A percentile compares a stretch with the other conserved stretches of the same genome.
phyloP scores from a whole-genome alignment of 2,113 vertebrate genomes.

The Helogale parvula region DNA sequence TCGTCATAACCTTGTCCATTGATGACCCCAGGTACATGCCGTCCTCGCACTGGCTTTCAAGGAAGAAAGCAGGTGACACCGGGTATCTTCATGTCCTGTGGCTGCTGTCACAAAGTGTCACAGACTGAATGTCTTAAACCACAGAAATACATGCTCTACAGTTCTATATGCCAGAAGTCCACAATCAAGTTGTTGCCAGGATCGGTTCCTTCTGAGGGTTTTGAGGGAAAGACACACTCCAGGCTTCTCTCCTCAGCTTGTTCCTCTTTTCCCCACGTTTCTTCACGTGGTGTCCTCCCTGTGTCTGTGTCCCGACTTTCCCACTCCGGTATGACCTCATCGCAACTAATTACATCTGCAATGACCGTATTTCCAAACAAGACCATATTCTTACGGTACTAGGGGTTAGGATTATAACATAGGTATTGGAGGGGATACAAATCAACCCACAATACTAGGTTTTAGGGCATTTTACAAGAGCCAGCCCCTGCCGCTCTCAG shows the following conservation, averaged over 20 bases:
- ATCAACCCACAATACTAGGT: background rate
- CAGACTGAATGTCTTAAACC: background rate
- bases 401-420: background rate
- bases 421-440: background rate
- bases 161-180: background rate
- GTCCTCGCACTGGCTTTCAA: background rate
- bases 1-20: background rate
- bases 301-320: background rate
- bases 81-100: background rate
- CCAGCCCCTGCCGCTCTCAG: background rate
- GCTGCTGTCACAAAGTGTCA: background rate
- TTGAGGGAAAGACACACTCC: background rate
- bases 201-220: background rate
- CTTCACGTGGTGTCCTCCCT: background rate
- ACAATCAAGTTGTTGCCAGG: background rate
- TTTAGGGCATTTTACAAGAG: constrained; percentile 7
- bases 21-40: background rate
- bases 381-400: background rate
- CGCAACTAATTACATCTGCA: background rate
- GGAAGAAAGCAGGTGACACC: background rate
- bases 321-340: background rate
- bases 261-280: background rate
- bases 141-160: background rate
- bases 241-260: background rate
- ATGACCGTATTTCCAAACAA: background rate